Percentiles rank a stretch among this genome's conserved stretches.
phyloP scores from a whole-genome alignment of 2,797 vertebrate species.

The Thalassophryne amazonica region DNA sequence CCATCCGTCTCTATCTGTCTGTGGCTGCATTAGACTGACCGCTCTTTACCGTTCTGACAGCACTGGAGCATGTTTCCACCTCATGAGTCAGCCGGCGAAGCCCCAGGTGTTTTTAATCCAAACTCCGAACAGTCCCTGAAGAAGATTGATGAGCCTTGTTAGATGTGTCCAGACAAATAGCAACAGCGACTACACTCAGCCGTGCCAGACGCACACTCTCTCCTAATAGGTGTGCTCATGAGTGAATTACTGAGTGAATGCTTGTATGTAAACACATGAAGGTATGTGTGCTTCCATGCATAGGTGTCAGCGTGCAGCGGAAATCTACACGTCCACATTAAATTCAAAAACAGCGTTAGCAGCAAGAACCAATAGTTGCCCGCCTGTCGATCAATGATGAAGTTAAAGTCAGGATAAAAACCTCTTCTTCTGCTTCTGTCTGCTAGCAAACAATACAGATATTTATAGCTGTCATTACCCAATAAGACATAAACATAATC shows the following conservation, averaged over 20 bases:
- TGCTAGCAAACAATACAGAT: too few relatives aligned
- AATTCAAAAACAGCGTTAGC: too few relatives aligned
- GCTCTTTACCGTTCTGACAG: constrained; percentile 60
- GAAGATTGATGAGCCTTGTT: constrained; percentile 80
- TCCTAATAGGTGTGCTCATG: constrained; percentile 27
- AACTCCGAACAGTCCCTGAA: constrained; percentile 60
- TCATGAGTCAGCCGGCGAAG: constrained; percentile 55
- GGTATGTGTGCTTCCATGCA: constrained; percentile 1
- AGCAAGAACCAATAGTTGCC: too few relatives aligned
- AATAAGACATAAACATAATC: too few relatives aligned
- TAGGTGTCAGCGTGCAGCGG: background rate
- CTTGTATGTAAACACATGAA: constrained; percentile 31
- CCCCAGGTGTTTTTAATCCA: constrained; percentile 76
- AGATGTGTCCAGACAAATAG: constrained; percentile 74
- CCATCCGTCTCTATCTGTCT: constrained; percentile 60
- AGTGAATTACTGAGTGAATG: constrained; percentile 40
- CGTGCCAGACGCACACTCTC: constrained; percentile 44
- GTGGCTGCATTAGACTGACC: constrained; percentile 40
- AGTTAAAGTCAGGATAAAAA: too few relatives aligned
- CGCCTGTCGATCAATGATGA: too few relatives aligned
- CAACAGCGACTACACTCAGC: constrained; percentile 50
- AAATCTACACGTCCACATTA: too few relatives aligned
- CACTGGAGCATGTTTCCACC: constrained; percentile 64
- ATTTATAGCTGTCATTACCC: too few relatives aligned
- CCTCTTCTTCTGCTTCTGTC: too few relatives aligned